Evolutionary conservation across 2,113 vertebrate species (phyloP), one percentile per base, ranked within the genome.

Genomic region (Microtus oregoni): DNA sequence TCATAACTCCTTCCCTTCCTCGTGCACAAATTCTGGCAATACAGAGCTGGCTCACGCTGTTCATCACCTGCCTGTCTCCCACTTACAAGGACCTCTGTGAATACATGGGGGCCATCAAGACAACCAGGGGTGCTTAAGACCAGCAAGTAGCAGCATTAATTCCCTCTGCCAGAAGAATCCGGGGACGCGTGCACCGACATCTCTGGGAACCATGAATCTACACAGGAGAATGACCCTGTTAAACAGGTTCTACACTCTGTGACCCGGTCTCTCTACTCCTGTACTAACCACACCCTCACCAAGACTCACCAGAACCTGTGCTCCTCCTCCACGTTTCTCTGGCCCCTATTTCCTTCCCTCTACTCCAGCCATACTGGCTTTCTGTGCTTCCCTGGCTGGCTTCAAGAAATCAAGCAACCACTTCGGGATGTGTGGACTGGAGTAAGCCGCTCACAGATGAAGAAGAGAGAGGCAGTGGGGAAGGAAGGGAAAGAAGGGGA

Each of bases 231-330:
- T 20, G 19, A 30, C 19, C 63, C 50, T 20, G 5, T 55, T 72
- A 94, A 94, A 65, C 30, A 14, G 82, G n/a, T 32, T 65, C 55
- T 38, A 38, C 30, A 20, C 41, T 35, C 30, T 73, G 3, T 58
- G 44, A 35, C 30, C 47, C 8, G 15, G 35, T 30, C 28, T 79
- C 38, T 65, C 52, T 10, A 7, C 38, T 35, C n/a, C 26, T n/a
- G 13, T 19, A n/a, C 61, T 47, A 35, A 26, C 30, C 76, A 88
- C 52, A 50, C 41, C 73, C 26, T 78, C 30, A 30, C 19, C 32
- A 1, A 0, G 17, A 28, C 9, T 0, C 1, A 11, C 9, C 20
- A 32, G 87, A 58, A 5, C 32, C 1, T 1, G 2, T 1, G 15
- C 14, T 32, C n/a, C 61, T 79, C 55, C 32, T 79, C 55, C 38